Evolutionary conservation across 2,113 vertebrate genomes (phyloP).

Genomic region (Mormoops blainvillei): DNA sequence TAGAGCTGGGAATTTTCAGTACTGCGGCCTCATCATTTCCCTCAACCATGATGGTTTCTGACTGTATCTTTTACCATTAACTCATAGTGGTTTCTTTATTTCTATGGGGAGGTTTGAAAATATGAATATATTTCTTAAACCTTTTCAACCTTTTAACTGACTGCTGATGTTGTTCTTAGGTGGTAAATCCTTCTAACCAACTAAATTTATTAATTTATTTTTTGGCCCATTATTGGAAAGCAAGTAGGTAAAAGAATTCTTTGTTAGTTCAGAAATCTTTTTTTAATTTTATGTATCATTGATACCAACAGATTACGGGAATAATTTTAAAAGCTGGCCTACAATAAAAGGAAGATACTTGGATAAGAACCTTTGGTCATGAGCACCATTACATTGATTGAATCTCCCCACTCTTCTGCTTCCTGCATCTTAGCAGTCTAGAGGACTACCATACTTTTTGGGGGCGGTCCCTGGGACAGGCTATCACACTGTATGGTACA

Average conservation of each 20-base stretch:
- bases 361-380: neutral
- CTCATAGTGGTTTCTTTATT: neutral
- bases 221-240: neutral
- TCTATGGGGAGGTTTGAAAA: neutral
- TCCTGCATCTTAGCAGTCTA: neutral
- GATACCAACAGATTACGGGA: neutral
- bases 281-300: neutral
- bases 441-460: neutral
- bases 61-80: neutral
- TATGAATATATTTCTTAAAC: neutral
- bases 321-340: neutral
- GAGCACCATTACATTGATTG: neutral
- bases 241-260: neutral
- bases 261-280: neutral
- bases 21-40: neutral
- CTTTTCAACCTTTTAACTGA: neutral
- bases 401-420: neutral
- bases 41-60: neutral
- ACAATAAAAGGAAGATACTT: neutral
- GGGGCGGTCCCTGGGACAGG: neutral
- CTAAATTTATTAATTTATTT: neutral
- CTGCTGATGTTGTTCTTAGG: neutral
- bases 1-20: neutral
- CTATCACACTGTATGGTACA: rapidly evolving
- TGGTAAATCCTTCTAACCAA: neutral